Percentiles rank a stretch among this genome's conserved stretches.
Evolutionary conservation across 2,797 vertebrate genomes (phyloP).

Genomic region (Phalanger gymnotis): DNA sequence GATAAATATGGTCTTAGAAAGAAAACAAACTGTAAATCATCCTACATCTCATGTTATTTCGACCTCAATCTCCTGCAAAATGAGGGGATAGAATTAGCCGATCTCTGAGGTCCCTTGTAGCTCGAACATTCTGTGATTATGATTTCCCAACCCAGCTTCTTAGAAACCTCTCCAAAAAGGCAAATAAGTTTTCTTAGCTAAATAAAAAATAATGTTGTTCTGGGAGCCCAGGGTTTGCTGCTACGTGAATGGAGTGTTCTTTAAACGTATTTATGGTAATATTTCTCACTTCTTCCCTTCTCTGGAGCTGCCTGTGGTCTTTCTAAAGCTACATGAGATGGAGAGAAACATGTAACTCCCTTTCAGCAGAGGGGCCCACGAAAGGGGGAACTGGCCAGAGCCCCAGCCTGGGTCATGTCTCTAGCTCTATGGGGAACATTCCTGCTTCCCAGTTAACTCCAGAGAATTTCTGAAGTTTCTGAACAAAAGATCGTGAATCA

Average conservation of each 20-base stretch:
- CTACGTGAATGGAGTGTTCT: constrained; percentile 27
- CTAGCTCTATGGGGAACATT: constrained; percentile 48
- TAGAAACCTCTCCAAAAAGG: neutral
- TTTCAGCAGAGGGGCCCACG: constrained; percentile 71
- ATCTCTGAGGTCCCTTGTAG: constrained; percentile 16
- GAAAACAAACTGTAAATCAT: constrained; percentile 49
- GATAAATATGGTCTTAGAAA: constrained; percentile 54
- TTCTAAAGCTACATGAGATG: constrained; percentile 62
- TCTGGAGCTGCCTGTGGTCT: constrained; percentile 72
- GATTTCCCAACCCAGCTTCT: constrained; percentile 6
- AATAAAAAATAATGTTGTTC: constrained; percentile 39
- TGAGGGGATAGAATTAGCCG: neutral
- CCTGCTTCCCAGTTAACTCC: constrained; percentile 55
- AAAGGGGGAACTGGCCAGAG: constrained; percentile 65
- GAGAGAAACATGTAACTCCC: constrained; percentile 64
- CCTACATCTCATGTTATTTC: constrained; percentile 65
- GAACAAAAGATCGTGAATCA: constrained; percentile 45
- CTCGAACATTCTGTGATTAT: neutral
- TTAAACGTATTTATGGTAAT: constrained; percentile 27
- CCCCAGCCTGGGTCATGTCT: constrained; percentile 55
- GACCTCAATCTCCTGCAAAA: constrained; percentile 68
- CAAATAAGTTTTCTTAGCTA: constrained; percentile 24
- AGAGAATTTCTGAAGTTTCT: constrained; percentile 63
- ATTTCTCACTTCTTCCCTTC: constrained; percentile 54
- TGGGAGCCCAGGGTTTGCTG: neutral